These are phyloP conservation scores for Lepus europaeus DNA, from an alignment of 2,113 vertebrate species.

Conservation along the genomic window DNA sequence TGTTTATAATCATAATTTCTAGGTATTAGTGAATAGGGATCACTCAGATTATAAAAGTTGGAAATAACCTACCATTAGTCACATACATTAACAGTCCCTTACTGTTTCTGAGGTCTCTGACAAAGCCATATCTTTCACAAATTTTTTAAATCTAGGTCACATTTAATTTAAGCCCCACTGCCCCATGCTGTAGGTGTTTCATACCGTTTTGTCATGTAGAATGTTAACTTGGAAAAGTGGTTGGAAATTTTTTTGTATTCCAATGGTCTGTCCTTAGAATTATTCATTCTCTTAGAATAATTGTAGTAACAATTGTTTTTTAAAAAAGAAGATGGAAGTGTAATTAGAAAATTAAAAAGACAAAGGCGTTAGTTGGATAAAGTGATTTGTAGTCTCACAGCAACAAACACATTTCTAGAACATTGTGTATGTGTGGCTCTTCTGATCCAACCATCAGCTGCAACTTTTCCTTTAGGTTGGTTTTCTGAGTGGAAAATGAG, in stretches of 20 bases:
- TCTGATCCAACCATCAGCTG: not conserved
- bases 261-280: constrained; percentile 53
- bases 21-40: not conserved
- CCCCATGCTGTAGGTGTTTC: not conserved
- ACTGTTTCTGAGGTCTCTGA: constrained; percentile 34
- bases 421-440: not conserved
- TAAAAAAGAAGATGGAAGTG: not conserved
- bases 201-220: constrained; percentile 58
- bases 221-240: constrained; percentile 65
- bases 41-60: constrained; percentile 37
- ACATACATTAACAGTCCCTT: constrained; percentile 14
- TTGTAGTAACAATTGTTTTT: constrained; percentile 32
- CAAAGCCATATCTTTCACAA: constrained; percentile 17
- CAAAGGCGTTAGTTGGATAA: not conserved
- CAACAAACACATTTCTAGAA: constrained; percentile 37
- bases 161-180: constrained; percentile 64
- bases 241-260: constrained; percentile 32
- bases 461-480: constrained; percentile 62
- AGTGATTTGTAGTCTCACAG: not conserved
- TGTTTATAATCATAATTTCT: constrained; percentile 43
- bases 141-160: constrained; percentile 46
- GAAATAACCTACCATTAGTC: constrained; percentile 10
- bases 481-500: constrained; percentile 39
- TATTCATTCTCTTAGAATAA: constrained; percentile 43
- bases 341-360: constrained; percentile 52